These are phyloP conservation scores for Urosaurus nigricauda DNA, from an alignment of 2,797 vertebrate species.

Conservation along the genomic window DNA sequence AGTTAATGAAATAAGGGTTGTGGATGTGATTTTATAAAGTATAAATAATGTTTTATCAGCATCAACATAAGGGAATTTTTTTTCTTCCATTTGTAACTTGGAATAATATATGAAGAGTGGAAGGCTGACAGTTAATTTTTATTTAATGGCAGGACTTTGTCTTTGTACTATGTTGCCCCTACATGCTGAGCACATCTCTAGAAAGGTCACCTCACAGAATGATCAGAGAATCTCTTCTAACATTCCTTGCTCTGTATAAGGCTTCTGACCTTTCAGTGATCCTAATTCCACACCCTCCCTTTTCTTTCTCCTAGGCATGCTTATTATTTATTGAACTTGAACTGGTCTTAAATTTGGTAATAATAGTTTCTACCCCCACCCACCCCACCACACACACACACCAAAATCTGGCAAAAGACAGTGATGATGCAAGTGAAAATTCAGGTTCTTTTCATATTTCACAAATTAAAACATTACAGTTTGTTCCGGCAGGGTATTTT, in stretches of 20 bases:
- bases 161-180: slow-evolving; percentile 66
- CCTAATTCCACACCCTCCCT: slow-evolving; percentile 67
- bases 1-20: not conserved
- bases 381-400: not conserved
- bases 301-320: slow-evolving; percentile 45
- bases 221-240: slow-evolving; percentile 66
- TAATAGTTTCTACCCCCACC: slow-evolving; percentile 34
- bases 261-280: slow-evolving; percentile 78
- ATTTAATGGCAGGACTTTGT: slow-evolving; percentile 72
- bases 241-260: slow-evolving; percentile 69
- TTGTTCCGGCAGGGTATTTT: not conserved
- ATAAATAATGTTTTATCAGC: slow-evolving; percentile 19
- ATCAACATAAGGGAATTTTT: slow-evolving; percentile 67
- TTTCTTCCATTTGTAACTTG: slow-evolving; percentile 70
- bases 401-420: not conserved
- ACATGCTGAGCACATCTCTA: slow-evolving; percentile 73
- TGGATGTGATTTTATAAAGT: not conserved
- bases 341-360: not conserved
- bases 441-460: slow-evolving; percentile 18
- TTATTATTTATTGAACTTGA: slow-evolving; percentile 66
- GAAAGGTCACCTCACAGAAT: slow-evolving; percentile 79
- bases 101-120: slow-evolving; percentile 73
- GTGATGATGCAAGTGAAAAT: not conserved
- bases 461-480: not conserved
- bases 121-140: slow-evolving; percentile 67